A percentile compares a stretch with the other conserved stretches of the same genome.
phyloP scores from a whole-genome alignment of 1,140 invertebrate genomes.

The Pogonognathellus flavescens region DNA sequence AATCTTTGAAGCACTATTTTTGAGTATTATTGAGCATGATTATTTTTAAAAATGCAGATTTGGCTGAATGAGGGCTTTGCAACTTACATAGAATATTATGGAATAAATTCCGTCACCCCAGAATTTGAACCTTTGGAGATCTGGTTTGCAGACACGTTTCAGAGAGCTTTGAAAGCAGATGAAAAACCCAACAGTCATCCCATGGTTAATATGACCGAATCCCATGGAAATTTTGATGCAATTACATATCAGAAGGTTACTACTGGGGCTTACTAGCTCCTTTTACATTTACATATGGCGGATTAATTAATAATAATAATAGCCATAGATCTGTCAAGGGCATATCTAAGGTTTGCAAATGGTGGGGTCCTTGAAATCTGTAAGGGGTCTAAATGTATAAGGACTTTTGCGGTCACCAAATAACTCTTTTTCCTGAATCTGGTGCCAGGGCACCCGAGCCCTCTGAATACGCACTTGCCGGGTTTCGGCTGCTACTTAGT shows the following conservation, averaged over 20 bases:
- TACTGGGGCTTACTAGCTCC: not conserved
- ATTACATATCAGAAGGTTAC: slow-evolving; percentile 57
- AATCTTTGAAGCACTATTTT: too few species aligned
- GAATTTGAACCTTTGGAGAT: slow-evolving; percentile 25
- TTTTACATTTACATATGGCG: not conserved
- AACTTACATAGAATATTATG: slow-evolving; percentile 66
- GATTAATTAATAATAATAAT: not conserved
- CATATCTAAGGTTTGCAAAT: too few species aligned
- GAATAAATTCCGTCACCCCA: slow-evolving; percentile 61
- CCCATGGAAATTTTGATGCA: slow-evolving; percentile 20
- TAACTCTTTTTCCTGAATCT: too few species aligned
- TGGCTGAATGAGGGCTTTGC: slow-evolving; percentile 69
- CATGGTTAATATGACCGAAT: slow-evolving; percentile 17
- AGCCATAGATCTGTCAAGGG: not conserved
- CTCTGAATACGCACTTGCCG: too few species aligned
- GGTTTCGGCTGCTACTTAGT: too few species aligned
- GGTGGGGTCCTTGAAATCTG: too few species aligned
- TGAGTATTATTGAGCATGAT: too few species aligned
- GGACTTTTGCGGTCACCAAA: too few species aligned
- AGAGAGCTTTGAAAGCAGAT: slow-evolving; percentile 31
- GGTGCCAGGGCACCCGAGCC: too few species aligned
- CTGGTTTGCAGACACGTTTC: slow-evolving; percentile 27
- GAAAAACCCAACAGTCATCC: slow-evolving; percentile 21
- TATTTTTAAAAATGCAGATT: not conserved
- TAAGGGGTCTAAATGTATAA: too few species aligned